phyloP scores from a whole-genome alignment of 2,797 vertebrate genomes.

The Centroberyx gerrardi region DNA sequence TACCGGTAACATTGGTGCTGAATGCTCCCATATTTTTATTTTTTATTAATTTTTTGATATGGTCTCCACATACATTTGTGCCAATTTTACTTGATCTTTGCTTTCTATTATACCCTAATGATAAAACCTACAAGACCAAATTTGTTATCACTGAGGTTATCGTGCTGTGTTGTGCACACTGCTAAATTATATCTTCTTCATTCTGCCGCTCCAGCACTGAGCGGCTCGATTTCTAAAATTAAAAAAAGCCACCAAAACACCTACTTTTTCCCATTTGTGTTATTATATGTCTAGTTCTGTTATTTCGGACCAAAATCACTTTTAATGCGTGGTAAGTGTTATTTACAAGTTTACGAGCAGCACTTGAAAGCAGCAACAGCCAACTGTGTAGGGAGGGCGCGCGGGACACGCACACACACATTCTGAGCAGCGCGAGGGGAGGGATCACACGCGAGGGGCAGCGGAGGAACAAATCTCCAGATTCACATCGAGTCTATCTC shows the following conservation, averaged over 20 bases:
- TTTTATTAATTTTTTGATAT: no score
- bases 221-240: background rate
- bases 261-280: background rate
- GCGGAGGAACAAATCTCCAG: constrained; percentile 24
- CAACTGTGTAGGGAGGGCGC: constrained; percentile 24
- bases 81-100: no score
- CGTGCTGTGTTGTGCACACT: no score
- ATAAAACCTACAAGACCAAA: no score
- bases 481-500: background rate
- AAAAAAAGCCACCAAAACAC: background rate
- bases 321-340: background rate
- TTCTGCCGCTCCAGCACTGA: no score
- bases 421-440: constrained; percentile 59
- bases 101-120: no score
- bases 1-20: no score
- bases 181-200: no score
- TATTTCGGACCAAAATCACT: background rate
- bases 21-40: no score
- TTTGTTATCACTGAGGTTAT: no score
- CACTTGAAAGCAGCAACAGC: constrained; percentile 44
- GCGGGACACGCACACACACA: constrained; percentile 27
- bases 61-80: no score
- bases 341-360: constrained; percentile 40
- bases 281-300: background rate
- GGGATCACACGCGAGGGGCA: constrained; percentile 78